A percentile compares a stretch with the other conserved stretches of the same genome.
Conservation (phyloP, 2,797 vertebrate species). For the Parauchenoglanis ngamensis region DNA sequence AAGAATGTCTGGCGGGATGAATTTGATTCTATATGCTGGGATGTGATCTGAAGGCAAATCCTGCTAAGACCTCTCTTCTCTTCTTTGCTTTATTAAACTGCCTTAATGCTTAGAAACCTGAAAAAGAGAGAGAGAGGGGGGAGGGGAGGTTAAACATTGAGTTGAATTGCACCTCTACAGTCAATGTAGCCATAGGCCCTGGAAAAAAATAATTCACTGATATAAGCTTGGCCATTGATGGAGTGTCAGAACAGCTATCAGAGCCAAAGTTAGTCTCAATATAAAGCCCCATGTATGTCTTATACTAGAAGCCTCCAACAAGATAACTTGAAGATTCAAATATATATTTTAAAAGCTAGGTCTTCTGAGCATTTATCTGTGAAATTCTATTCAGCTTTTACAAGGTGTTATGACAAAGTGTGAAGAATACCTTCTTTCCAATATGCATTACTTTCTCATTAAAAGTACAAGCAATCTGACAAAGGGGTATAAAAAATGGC, state of each 20-base stretch:
- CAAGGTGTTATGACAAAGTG: not conserved
- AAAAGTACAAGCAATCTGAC: not conserved
- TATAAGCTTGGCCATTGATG: not conserved
- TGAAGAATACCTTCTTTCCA: not conserved
- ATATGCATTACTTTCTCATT: not conserved
- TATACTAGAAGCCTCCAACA: not conserved
- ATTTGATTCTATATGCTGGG: constrained; percentile 87
- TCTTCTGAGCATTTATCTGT: not conserved
- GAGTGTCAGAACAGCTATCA: not conserved
- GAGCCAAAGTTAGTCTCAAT: not conserved
- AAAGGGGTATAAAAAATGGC: too few species aligned
- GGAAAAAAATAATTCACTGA: not conserved
- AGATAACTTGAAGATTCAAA: not conserved
- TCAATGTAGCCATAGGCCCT: not conserved
- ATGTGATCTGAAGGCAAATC: constrained; percentile 82
- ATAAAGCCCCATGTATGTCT: not conserved
- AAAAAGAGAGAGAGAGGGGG: constrained; percentile 47
- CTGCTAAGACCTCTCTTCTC: constrained; percentile 85
- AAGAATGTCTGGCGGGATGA: constrained; percentile 86
- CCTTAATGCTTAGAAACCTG: constrained; percentile 88
- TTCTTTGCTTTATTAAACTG: constrained; percentile 82
- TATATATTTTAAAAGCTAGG: not conserved
- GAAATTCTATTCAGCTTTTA: not conserved
- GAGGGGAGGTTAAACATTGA: constrained; percentile 38
- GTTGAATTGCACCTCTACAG: constrained; percentile 1